These are phyloP conservation scores for Tortrix viridana DNA, from an alignment of 2,888 invertebrate genomes.

Conservation along the genomic window DNA sequence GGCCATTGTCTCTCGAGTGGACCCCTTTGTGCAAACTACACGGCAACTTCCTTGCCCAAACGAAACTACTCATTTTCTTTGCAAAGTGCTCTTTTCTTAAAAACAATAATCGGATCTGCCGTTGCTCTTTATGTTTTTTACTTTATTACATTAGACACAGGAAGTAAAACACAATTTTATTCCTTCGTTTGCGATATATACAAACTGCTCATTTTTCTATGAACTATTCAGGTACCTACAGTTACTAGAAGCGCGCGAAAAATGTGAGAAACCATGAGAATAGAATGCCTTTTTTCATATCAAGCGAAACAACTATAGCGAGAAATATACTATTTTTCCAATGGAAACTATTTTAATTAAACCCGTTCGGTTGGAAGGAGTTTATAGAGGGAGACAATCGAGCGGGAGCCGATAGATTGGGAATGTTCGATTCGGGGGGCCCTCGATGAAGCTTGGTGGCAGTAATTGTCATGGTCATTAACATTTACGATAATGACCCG, in stretches of 20 bases:
- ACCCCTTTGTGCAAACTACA: conserved; percentile 73
- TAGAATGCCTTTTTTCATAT: conserved; percentile 43
- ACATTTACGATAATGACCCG: conserved; percentile 79
- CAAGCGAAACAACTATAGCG: conserved; percentile 29
- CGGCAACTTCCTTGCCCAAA: conserved; percentile 64
- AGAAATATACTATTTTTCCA: conserved; percentile 62
- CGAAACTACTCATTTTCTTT: conserved; percentile 76
- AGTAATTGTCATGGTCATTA: conserved; percentile 80
- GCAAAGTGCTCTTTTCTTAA: conserved; percentile 64
- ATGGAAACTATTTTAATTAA: conserved; percentile 80
- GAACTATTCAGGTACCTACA: conserved; percentile 39
- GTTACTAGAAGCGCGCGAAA: conserved; percentile 34
- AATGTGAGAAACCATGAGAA: conserved; percentile 40
- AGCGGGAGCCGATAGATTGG: conserved; percentile 68
- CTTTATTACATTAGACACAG: conserved; percentile 14
- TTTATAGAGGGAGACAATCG: conserved; percentile 73
- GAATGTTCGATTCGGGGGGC: conserved; percentile 71
- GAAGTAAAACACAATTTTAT: conserved; percentile 12
- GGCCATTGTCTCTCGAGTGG: conserved; percentile 77
- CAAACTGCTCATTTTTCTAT: conserved; percentile 38
- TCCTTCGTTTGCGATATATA: conserved; percentile 28
- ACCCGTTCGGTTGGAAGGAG: conserved; percentile 68
- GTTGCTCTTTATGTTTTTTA: conserved; percentile 40
- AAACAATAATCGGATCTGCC: conserved; percentile 58
- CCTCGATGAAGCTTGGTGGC: conserved; percentile 65